phyloP scores from a whole-genome alignment of 2,888 invertebrate species.

The Tipula confusa region DNA sequence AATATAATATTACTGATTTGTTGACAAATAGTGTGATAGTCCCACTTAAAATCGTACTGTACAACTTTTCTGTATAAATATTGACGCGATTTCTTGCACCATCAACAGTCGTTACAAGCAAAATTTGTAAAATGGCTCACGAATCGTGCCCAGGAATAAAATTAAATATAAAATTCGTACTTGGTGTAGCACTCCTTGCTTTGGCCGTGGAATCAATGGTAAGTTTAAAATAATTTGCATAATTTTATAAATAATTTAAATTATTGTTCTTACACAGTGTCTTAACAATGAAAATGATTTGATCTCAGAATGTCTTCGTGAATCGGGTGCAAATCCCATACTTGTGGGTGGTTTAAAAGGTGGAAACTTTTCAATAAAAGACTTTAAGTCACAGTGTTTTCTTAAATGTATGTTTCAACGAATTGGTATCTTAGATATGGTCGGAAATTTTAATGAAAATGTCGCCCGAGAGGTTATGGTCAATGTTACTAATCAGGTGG shows the following conservation, averaged over 20 bases:
- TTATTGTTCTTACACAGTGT: neutral
- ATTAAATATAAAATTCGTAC: neutral
- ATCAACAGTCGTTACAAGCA: neutral
- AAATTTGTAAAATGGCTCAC: too few relatives aligned
- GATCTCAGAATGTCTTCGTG: neutral
- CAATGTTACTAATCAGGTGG: neutral
- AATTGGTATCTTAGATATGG: neutral
- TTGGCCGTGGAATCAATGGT: neutral
- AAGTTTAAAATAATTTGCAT: neutral
- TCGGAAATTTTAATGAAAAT: neutral
- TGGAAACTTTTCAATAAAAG: neutral
- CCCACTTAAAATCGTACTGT: neutral
- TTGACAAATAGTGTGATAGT: too few relatives aligned
- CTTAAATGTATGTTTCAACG: neutral
- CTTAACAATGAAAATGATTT: neutral
- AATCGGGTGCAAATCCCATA: neutral
- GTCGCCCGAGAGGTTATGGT: neutral
- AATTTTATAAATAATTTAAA: neutral
- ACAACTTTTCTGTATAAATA: neutral
- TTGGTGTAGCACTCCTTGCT: neutral
- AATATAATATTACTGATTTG: too few relatives aligned
- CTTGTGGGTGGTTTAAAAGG: neutral
- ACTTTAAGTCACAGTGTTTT: neutral
- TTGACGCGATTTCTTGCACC: neutral
- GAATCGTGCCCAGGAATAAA: too few relatives aligned